phyloP scores from a whole-genome alignment of 1,140 invertebrate species.

The Bombus waltoni region DNA sequence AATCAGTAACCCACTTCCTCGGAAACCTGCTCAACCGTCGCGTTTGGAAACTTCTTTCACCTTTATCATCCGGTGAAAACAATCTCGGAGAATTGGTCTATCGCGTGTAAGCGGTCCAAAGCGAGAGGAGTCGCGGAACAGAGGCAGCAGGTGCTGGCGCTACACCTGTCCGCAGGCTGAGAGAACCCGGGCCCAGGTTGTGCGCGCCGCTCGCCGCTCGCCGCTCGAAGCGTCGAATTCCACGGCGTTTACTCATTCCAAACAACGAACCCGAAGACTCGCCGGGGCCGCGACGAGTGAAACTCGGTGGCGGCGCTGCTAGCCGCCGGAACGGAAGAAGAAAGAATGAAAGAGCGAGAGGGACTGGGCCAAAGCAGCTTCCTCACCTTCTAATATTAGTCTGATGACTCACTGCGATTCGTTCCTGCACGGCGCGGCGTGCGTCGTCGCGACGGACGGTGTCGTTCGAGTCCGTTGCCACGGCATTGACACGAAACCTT shows the following conservation, averaged over 20 bases:
- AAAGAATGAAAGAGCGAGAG: constrained; percentile 28
- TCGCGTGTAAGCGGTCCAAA: background rate
- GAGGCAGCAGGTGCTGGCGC: constrained; percentile 71
- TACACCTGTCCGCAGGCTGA: constrained; percentile 70
- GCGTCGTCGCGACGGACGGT: constrained; percentile 10
- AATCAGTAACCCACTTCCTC: background rate
- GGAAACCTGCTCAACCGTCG: background rate
- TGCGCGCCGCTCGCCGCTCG: constrained; percentile 34
- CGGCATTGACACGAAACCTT: constrained; percentile 56
- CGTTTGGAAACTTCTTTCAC: background rate
- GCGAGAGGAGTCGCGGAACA: constrained; percentile 38
- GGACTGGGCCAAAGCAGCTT: constrained; percentile 56
- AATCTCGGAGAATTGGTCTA: background rate
- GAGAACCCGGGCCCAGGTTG: constrained; percentile 62
- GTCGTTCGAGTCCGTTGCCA: constrained; percentile 56
- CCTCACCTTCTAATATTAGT: constrained; percentile 72
- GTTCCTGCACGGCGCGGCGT: constrained; percentile 15
- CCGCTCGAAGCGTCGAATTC: constrained; percentile 73
- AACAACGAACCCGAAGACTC: constrained; percentile 70
- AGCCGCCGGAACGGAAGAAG: background rate
- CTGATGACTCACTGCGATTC: constrained; percentile 64
- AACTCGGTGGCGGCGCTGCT: constrained; percentile 56
- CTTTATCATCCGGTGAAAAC: background rate
- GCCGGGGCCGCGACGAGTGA: constrained; percentile 45
- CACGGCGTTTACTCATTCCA: constrained; percentile 76